A percentile compares a stretch with the other conserved stretches of the same genome.
These are phyloP conservation scores for Rhynchonycteris naso DNA, from an alignment of 2,797 vertebrate species.

Conservation along the genomic window DNA sequence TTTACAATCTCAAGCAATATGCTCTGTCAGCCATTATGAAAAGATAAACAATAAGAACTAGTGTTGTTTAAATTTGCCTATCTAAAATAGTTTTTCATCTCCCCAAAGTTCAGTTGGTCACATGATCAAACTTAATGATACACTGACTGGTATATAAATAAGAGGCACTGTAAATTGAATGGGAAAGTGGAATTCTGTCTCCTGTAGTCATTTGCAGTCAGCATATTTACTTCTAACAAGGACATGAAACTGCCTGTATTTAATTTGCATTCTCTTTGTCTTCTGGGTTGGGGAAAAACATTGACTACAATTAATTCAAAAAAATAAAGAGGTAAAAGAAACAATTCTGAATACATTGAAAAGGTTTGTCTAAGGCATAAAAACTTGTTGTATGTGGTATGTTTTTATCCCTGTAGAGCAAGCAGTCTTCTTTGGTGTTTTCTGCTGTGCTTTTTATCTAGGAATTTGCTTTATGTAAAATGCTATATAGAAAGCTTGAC, in stretches of 20 bases:
- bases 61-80: constrained; percentile 78
- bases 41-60: constrained; percentile 76
- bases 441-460: constrained; percentile 66
- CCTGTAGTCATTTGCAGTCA: constrained; percentile 75
- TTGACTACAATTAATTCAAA: constrained; percentile 73
- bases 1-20: constrained; percentile 66
- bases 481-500: constrained; percentile 62
- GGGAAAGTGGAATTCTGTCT: constrained; percentile 73
- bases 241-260: constrained; percentile 82
- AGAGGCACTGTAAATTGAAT: constrained; percentile 72
- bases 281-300: constrained; percentile 74
- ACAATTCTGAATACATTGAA: constrained; percentile 70
- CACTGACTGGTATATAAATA: constrained; percentile 76
- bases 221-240: constrained; percentile 80
- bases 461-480: constrained; percentile 67
- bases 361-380: constrained; percentile 52
- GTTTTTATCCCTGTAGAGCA: constrained; percentile 61
- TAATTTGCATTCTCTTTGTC: constrained; percentile 87
- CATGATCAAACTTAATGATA: constrained; percentile 80
- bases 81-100: constrained; percentile 77
- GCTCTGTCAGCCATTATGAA: constrained; percentile 73
- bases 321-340: constrained; percentile 67
- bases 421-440: constrained; percentile 67
- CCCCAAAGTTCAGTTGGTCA: constrained; percentile 82
- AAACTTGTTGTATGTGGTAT: constrained; percentile 62